Evolutionary conservation across 2,797 vertebrate genomes (phyloP).

Genomic region (Rhincodon typus): DNA sequence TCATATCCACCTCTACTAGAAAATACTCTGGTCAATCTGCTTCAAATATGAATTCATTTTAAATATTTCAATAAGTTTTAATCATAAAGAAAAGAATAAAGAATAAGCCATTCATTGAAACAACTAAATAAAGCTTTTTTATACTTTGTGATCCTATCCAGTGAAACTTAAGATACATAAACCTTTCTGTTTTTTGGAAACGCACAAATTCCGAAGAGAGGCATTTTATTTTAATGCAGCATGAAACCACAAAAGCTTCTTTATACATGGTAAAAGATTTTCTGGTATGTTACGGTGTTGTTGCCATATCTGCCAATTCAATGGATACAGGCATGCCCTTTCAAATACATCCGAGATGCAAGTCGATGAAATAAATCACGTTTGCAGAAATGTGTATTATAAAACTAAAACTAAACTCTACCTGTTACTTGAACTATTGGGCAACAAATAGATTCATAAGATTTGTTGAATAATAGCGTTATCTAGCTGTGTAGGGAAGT

Average conservation of each 20-base stretch:
- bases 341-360: neutral
- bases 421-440: neutral
- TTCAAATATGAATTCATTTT: neutral
- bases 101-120: neutral
- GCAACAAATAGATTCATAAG: neutral
- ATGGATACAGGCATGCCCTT: neutral
- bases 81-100: neutral
- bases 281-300: neutral
- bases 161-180: neutral
- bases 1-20: neutral
- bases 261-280: neutral
- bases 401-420: neutral
- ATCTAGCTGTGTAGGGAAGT: neutral
- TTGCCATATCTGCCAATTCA: neutral
- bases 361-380: neutral
- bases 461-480: conserved; percentile 20
- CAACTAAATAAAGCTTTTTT: neutral
- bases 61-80: neutral
- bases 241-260: neutral
- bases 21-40: neutral
- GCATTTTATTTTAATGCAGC: neutral
- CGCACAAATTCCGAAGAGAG: neutral
- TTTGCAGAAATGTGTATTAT: neutral
- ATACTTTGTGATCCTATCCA: neutral
- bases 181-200: neutral